phyloP scores from a whole-genome alignment of 2,113 vertebrate genomes.

The Hypocryptadius cinnamomeus region DNA sequence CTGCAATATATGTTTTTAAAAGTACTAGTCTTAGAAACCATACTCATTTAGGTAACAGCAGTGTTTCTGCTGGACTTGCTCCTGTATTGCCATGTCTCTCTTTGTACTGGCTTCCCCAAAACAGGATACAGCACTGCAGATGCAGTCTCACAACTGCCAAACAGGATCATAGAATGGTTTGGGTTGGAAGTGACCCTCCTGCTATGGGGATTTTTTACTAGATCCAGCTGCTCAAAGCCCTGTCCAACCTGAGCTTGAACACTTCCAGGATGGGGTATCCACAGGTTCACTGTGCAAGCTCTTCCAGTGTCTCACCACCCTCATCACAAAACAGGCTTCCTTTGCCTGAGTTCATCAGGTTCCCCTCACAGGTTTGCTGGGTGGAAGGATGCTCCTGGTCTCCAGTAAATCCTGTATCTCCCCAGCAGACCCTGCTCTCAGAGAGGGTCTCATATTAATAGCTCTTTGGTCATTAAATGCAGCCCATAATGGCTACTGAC shows the following conservation, averaged over 20 bases:
- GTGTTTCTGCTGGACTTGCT: background rate
- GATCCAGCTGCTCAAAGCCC: background rate
- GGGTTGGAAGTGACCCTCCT: background rate
- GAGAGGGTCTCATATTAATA: background rate
- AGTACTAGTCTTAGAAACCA: background rate
- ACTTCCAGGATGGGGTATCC: background rate
- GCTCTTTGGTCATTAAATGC: background rate
- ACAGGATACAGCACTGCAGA: background rate
- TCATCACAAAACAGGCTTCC: background rate
- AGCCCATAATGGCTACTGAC: background rate
- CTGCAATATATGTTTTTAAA: background rate
- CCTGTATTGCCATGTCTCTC: background rate
- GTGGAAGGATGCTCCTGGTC: background rate
- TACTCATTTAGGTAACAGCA: background rate
- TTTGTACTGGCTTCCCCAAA: background rate
- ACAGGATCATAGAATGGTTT: background rate
- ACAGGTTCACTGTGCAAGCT: background rate
- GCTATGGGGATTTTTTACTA: background rate
- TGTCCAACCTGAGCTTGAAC: background rate
- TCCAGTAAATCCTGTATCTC: background rate
- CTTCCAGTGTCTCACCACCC: background rate
- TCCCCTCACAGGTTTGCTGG: background rate
- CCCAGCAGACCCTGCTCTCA: background rate
- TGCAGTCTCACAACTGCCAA: background rate
- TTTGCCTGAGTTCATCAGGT: background rate